A percentile compares a stretch with the other conserved stretches of the same genome.
Evolutionary conservation across 2,113 vertebrate genomes (phyloP).

Genomic region (Zonotrichia leucophrys): DNA sequence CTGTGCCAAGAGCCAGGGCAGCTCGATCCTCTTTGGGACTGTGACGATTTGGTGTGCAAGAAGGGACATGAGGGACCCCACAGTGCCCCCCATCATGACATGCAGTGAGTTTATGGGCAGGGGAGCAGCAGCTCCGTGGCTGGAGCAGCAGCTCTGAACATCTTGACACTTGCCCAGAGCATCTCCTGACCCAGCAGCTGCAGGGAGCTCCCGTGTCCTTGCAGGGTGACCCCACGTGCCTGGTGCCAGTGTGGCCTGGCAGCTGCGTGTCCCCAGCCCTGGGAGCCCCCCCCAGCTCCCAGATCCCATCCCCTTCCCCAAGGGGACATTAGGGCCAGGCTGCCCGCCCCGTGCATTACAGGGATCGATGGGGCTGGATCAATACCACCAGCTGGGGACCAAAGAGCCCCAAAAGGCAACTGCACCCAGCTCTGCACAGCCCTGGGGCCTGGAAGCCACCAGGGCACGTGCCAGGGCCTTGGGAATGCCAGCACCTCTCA

Average conservation of each 20-base stretch:
- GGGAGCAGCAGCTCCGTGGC: accelerated
- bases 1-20: neutral
- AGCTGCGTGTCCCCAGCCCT: neutral
- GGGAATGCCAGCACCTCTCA: neutral
- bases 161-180: neutral
- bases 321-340: neutral
- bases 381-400: neutral
- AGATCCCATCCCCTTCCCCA: neutral
- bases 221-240: neutral
- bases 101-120: neutral
- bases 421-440: neutral
- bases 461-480: accelerated
- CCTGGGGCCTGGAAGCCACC: accelerated
- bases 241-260: neutral
- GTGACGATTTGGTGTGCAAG: neutral
- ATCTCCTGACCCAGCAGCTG: neutral
- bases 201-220: neutral
- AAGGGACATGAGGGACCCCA: neutral
- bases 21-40: neutral
- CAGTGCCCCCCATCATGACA: accelerated
- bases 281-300: neutral
- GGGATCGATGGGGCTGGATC: neutral
- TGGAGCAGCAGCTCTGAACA: neutral
- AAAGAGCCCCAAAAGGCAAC: neutral
- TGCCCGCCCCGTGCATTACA: neutral